Conservation (phyloP, 1,140 invertebrate species). For the Scylla paramamosain region DNA sequence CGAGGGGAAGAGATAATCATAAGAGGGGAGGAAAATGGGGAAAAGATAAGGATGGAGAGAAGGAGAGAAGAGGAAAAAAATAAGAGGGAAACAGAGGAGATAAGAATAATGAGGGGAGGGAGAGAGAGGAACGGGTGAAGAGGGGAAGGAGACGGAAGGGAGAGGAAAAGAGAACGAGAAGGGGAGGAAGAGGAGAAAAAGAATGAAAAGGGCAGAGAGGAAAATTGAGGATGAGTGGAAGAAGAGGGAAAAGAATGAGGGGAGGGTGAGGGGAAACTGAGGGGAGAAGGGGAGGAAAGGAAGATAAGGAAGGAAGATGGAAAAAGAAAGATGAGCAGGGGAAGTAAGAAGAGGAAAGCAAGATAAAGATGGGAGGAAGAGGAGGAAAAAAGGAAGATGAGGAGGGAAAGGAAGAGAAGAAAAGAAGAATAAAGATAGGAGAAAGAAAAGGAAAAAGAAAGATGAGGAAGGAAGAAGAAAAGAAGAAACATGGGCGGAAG, state of each 20-base stretch:
- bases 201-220: too few relatives aligned
- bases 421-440: not conserved
- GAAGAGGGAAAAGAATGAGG: not conserved
- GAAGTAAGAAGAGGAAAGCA: too few relatives aligned
- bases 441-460: not conserved
- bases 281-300: not conserved
- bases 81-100: too few relatives aligned
- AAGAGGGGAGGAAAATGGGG: not conserved
- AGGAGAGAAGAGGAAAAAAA: too few relatives aligned
- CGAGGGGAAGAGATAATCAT: not conserved
- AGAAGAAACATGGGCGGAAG: too few relatives aligned
- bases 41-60: not conserved
- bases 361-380: not conserved
- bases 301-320: too few relatives aligned
- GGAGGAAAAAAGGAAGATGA: not conserved
- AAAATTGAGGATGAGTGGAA: not conserved
- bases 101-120: too few relatives aligned
- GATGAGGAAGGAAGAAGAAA: not conserved
- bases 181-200: too few relatives aligned
- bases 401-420: not conserved
- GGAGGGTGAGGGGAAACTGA: not conserved
- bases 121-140: too few relatives aligned
- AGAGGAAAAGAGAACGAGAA: too few relatives aligned
- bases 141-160: too few relatives aligned
- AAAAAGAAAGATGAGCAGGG: too few relatives aligned